These are phyloP conservation scores for Cyclargus thomasi DNA, from an alignment of 1,140 invertebrate species.

Conservation along the genomic window DNA sequence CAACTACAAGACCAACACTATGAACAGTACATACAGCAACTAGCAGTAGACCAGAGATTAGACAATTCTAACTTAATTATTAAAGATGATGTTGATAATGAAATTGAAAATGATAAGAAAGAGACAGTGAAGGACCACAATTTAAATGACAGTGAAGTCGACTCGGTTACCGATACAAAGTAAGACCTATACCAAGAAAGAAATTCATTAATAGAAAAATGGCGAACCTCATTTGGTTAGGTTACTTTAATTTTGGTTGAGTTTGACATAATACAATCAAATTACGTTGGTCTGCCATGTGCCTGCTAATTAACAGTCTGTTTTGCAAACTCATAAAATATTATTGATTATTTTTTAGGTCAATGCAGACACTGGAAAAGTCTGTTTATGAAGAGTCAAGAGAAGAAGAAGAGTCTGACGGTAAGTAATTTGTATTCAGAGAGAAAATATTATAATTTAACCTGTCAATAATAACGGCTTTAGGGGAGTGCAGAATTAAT, in stretches of 20 bases:
- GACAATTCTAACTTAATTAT: conserved; percentile 50
- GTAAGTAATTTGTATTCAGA: conserved; percentile 31
- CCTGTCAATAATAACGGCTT: too few species aligned
- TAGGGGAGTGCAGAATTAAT: too few species aligned
- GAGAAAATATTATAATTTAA: too few species aligned
- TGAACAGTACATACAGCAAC: conserved; percentile 96
- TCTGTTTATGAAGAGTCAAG: conserved; percentile 46
- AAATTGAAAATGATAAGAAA: conserved; percentile 35
- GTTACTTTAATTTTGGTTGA: too few species aligned
- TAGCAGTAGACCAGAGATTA: conserved; percentile 77
- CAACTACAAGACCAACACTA: conserved; percentile 98
- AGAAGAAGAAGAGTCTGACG: conserved; percentile 51
- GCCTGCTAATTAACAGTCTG: too few species aligned
- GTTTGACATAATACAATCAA: too few species aligned
- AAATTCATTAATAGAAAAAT: too few species aligned
- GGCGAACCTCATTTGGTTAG: too few species aligned
- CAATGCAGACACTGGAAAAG: conserved; percentile 51
- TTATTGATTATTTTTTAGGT: conserved; percentile 31
- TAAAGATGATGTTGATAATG: conserved; percentile 39
- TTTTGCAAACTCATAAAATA: too few species aligned
- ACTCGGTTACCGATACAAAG: conserved; percentile 45
- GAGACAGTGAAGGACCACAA: conserved; percentile 44
- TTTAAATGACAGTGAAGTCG: conserved; percentile 46
- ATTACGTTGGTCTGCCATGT: background rate
- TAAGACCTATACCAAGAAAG: conserved; percentile 31